Evolutionary conservation across 1,140 invertebrate species (phyloP).

Genomic region (Metopolophium dirhodum): DNA sequence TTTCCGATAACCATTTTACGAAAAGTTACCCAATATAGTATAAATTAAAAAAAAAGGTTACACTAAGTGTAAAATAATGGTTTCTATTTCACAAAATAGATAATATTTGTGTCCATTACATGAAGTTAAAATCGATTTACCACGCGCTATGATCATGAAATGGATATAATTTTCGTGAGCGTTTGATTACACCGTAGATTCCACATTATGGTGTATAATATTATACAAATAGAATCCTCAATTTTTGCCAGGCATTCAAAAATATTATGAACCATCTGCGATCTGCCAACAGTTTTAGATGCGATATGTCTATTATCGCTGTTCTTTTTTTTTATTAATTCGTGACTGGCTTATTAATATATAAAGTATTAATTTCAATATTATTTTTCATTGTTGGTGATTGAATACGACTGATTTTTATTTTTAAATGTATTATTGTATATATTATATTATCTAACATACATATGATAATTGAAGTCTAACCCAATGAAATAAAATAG

Average conservation of each 20-base stretch:
- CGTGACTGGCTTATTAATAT: not conserved
- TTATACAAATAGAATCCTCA: not conserved
- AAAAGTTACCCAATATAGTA: not conserved
- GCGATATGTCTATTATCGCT: not conserved
- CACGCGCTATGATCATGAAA: not conserved
- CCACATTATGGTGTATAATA: not conserved
- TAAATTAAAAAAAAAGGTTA: not conserved
- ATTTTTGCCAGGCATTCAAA: not conserved
- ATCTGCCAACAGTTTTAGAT: not conserved
- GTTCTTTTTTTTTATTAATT: not conserved
- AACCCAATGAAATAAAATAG: not conserved
- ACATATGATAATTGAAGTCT: not conserved
- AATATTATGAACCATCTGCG: not conserved
- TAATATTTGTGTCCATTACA: not conserved
- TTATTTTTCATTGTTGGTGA: not conserved
- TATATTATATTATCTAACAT: not conserved
- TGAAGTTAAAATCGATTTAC: not conserved
- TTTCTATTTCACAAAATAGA: not conserved
- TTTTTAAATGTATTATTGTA: not conserved
- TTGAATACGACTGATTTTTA: not conserved
- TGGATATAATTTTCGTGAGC: not conserved
- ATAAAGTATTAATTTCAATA: not conserved
- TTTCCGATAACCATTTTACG: not conserved
- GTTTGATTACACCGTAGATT: not conserved
- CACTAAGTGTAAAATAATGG: not conserved